phyloP scores from a whole-genome alignment of 2,888 invertebrate species.

The Acanthosepion esculentum region DNA sequence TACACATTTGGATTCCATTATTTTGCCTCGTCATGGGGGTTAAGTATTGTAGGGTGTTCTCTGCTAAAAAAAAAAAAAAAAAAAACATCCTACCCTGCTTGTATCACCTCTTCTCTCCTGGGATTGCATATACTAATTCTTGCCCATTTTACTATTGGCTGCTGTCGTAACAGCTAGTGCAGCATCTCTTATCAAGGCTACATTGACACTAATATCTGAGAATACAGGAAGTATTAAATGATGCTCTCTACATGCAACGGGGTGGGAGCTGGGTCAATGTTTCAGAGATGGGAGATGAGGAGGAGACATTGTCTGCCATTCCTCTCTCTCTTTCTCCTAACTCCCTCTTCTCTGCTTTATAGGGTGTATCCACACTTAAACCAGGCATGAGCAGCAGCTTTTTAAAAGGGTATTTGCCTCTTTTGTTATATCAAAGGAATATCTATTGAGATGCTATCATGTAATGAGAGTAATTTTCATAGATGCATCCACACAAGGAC shows the following conservation, averaged over 20 bases:
- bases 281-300: too few relatives aligned
- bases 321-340: neutral
- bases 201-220: neutral
- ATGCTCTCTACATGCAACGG: too few relatives aligned
- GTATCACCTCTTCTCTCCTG: neutral
- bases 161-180: neutral
- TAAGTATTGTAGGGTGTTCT: neutral
- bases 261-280: too few relatives aligned
- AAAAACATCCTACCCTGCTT: neutral
- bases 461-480: too few relatives aligned
- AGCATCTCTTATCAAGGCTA: neutral
- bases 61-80: too few relatives aligned
- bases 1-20: neutral
- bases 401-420: too few relatives aligned
- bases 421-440: too few relatives aligned
- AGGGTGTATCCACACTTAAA: too few relatives aligned
- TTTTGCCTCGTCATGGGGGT: neutral
- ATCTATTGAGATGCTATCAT: too few relatives aligned
- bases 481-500: too few relatives aligned
- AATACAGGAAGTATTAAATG: constrained; percentile 4
- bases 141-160: neutral
- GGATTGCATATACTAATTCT: constrained; percentile 1
- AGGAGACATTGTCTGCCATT: too few relatives aligned
- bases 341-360: neutral
- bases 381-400: too few relatives aligned